Evolutionary conservation across 1,140 invertebrate genomes (phyloP).

Genomic region (Cyclargus thomasi): DNA sequence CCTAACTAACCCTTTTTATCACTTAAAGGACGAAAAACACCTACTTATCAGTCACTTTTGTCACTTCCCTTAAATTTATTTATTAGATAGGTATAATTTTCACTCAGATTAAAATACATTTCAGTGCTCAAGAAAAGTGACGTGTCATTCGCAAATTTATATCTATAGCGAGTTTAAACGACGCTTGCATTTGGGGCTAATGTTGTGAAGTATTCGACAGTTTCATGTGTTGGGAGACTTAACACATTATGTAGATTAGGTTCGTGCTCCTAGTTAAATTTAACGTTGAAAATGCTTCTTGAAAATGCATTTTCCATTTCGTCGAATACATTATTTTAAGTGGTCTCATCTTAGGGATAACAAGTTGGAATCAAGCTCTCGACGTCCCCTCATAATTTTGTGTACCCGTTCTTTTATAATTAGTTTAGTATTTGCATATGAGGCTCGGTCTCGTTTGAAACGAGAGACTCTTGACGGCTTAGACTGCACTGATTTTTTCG

Average conservation of each 20-base stretch:
- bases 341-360: not conserved
- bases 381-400: not conserved
- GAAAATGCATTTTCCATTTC: constrained; percentile 13
- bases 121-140: not conserved
- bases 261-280: constrained; percentile 2
- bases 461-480: not conserved
- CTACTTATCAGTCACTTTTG: too few relatives aligned
- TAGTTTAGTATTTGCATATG: constrained; percentile 6
- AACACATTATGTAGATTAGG: constrained; percentile 12
- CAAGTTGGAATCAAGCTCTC: not conserved
- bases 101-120: too few relatives aligned
- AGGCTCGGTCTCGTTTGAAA: not conserved
- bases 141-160: not conserved
- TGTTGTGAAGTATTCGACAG: not conserved
- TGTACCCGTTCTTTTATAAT: not conserved
- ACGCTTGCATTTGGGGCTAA: not conserved
- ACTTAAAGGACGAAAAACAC: too few relatives aligned
- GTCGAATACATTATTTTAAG: not conserved
- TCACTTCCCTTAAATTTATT: too few relatives aligned
- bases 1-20: too few relatives aligned
- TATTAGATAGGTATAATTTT: too few relatives aligned
- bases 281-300: not conserved
- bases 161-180: not conserved
- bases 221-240: constrained; percentile 4
- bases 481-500: not conserved